Evolutionary conservation across 2,888 invertebrate genomes (phyloP).

Genomic region (Steinernema hermaphroditum): DNA sequence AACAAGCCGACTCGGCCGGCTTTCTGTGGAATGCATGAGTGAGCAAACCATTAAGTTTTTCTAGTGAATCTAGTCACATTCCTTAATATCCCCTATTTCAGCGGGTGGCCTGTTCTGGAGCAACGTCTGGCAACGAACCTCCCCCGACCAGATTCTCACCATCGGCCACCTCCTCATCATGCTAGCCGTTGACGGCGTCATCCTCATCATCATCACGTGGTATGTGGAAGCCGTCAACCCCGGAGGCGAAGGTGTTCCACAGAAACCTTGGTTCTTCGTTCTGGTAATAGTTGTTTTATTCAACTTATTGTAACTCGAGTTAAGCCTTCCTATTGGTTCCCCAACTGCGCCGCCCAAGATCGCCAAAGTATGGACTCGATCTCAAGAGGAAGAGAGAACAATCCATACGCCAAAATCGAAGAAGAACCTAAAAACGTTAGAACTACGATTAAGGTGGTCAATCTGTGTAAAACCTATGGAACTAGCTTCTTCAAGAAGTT

Average conservation of each 20-base stretch:
- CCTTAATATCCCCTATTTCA: too few relatives aligned
- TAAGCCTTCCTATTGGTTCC: constrained; percentile 61
- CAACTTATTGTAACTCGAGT: constrained; percentile 3
- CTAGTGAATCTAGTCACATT: too few relatives aligned
- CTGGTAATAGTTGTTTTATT: constrained; percentile 70
- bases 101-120: constrained; percentile 55
- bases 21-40: too few relatives aligned
- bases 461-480: constrained; percentile 56
- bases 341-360: constrained; percentile 39
- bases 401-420: constrained; percentile 39
- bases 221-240: constrained; percentile 86
- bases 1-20: too few relatives aligned
- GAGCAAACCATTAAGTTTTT: too few relatives aligned
- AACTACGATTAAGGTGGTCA: constrained; percentile 50
- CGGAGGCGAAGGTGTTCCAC: constrained; percentile 81
- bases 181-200: constrained; percentile 53
- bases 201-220: constrained; percentile 79
- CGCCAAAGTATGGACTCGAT: constrained; percentile 31
- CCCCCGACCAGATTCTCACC: constrained; percentile 54
- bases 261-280: constrained; percentile 79
- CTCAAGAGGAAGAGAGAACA: constrained; percentile 12
- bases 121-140: constrained; percentile 41
- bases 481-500: constrained; percentile 57
- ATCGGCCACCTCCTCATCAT: constrained; percentile 52
- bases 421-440: constrained; percentile 37